Percentiles rank a stretch among this genome's conserved stretches.
Conservation (phyloP, 92 coral and sea anemone species). For the Metridium senile region DNA sequence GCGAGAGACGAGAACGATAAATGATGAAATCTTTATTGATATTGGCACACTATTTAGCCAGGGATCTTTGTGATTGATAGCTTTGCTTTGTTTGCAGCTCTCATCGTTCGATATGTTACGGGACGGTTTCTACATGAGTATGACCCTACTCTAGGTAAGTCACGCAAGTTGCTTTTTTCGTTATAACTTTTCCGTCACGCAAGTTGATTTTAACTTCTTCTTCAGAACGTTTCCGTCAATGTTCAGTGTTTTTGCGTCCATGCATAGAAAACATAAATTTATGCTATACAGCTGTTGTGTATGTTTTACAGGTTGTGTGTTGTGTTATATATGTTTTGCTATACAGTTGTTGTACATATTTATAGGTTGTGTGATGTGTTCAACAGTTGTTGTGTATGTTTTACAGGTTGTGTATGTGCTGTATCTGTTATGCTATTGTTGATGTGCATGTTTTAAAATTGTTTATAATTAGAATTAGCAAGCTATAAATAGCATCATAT, state of each 20-base stretch:
- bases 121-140: slow-evolving; percentile 95
- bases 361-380: too few species aligned
- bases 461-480: not conserved
- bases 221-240: too few species aligned
- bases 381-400: too few species aligned
- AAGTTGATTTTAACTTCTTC: not conserved
- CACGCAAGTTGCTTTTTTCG: too few species aligned
- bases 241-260: too few species aligned
- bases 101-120: slow-evolving; percentile 94
- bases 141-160: slow-evolving; percentile 96
- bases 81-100: slow-evolving; percentile 62
- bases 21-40: slow-evolving; percentile 21
- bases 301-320: too few species aligned
- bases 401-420: too few species aligned
- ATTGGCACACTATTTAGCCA: slow-evolving; percentile 30
- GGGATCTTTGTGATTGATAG: slow-evolving; percentile 65
- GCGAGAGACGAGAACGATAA: not conserved
- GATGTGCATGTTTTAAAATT: not conserved
- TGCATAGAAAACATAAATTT: too few species aligned
- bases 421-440: not conserved
- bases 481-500: not conserved
- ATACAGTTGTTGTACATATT: too few species aligned
- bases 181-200: too few species aligned
- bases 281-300: too few species aligned
- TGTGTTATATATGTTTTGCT: too few species aligned